Base-by-base conservation (phyloP, 2,113 vertebrate genomes). In the Amia ocellicauda region DNA sequence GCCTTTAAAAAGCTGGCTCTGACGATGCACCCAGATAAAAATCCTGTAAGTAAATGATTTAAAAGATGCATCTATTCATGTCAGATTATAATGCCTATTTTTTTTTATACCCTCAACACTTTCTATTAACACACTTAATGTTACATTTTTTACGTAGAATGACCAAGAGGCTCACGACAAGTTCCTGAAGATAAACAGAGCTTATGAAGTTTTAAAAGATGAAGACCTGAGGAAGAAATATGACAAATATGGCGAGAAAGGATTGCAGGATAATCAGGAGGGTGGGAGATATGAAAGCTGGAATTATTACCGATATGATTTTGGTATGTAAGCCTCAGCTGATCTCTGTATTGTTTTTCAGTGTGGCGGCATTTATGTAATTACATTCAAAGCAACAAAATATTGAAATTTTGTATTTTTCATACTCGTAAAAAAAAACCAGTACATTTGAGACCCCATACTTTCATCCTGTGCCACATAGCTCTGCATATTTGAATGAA, bases 21-120 rank as follows among this genome's bases (percentile, higher is more conserved):
- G 24, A 97, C 91, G 58, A 90, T 97, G 80, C 97, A 99, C 81
- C 97, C 97, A n/a, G 97, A 99, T 79, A 99, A 99, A 80, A 99
- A 98, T 75, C 94, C 93, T 16, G 97, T 99, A 71, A 84, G 93
- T 89, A 63, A 42, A 43, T n/a, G n/a, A 5, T 5, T n/a, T 5
- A 47, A 47, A 47, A 17, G 11, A 47, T 47, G 16, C 7, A 47
- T n/a, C n/a, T n/a, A n/a, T n/a, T n/a, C n/a, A n/a, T n/a, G n/a
- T n/a, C n/a, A n/a, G n/a, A n/a, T n/a, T n/a, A n/a, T n/a, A n/a
- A n/a, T n/a, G n/a, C n/a, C n/a, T n/a, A n/a, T n/a, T n/a, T n/a
- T n/a, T n/a, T n/a, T n/a, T n/a, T n/a, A n/a, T n/a, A n/a, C n/a
- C n/a, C n/a, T n/a, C n/a, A n/a, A n/a, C n/a, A n/a, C n/a, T n/a